Base-by-base conservation (phyloP, 2,113 vertebrate species). In the Cichladusa arquata region DNA sequence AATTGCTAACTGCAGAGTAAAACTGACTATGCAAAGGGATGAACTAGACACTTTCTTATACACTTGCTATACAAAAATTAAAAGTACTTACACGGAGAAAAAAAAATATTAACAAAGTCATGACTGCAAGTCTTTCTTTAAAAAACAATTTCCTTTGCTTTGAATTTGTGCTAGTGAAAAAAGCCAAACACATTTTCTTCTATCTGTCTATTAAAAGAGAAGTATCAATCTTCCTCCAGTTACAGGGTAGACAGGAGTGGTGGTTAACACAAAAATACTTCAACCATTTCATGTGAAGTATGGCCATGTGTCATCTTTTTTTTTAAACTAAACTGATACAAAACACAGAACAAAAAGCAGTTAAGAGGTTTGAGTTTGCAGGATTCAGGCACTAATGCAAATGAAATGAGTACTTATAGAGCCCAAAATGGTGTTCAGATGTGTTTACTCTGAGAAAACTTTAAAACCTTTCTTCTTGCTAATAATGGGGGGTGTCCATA, bases 401-500 rank as follows among this genome's bases (percentile, higher is more conserved):
- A 48, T 5, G 7, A 20, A 54, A 11, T 0, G 0, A 78, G 66
- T 38, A 48, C 7, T 22, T 47, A 51, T 12, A 44, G 8, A 92
- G 11, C 40, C 14, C 25, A 62, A 78, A 62, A 18, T 26, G 48
- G 33, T 38, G 12, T 50, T 92, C 14, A 26, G 29, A 50, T 33
- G 12, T 34, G 11, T n/a, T 85, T 34, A 24, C 7, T 61, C n/a
- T 38, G 13, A 36, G 31, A 70, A 62, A 48, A 67, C 17, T 36
- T 74, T 36, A 71, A 83, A 85, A 47, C 15, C 2, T 47, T n/a
- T 47, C 26, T 42, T 80, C 28, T 58, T 4, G 2, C 31, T 80
- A 54, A 34, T 15, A 40, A 36, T 3, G 8, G 12, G 7, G 11
- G 0, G 0, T 11, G 6, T 76, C 40, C 40, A 42, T 42, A 42